Percentiles rank a stretch among this genome's conserved stretches.
Conservation (phyloP, 2,797 vertebrate species). For the Phoxinus dragarum region DNA sequence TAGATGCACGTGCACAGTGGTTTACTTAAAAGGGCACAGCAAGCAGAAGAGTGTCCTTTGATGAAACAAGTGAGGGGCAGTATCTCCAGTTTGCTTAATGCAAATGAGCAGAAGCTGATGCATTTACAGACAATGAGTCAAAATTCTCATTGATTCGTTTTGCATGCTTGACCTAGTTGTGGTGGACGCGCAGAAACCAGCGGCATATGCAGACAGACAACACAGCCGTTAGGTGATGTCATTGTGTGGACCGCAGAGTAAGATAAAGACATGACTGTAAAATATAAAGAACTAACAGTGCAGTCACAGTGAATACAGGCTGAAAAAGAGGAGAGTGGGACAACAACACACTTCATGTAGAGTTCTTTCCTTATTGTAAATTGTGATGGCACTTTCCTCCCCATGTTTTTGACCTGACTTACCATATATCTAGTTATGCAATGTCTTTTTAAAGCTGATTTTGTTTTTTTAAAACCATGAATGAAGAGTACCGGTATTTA, state of each 20-base stretch:
- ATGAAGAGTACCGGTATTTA: background rate
- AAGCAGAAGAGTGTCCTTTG: background rate
- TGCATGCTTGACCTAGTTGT: slow-evolving; percentile 24
- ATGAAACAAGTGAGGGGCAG: background rate
- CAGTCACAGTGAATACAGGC: background rate
- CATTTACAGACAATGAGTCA: background rate
- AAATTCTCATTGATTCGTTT: background rate
- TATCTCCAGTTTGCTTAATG: slow-evolving; percentile 20
- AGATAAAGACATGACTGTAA: background rate
- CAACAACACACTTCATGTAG: background rate
- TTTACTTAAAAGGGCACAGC: slow-evolving; percentile 10
- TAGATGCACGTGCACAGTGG: slow-evolving; percentile 3
- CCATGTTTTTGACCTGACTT: background rate
- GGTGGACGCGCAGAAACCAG: background rate
- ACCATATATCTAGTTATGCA: background rate
- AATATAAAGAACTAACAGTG: background rate
- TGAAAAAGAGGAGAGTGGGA: background rate
- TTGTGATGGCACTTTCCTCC: background rate
- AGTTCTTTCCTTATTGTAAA: background rate
- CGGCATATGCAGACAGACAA: background rate
- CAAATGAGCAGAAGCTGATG: background rate
- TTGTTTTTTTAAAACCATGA: background rate
- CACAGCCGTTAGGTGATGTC: background rate
- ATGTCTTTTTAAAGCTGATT: background rate
- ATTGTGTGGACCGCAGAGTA: too few relatives aligned